Evolutionary conservation across 2,797 vertebrate genomes (phyloP).

Genomic region (Tenualosa thibaudeaui): DNA sequence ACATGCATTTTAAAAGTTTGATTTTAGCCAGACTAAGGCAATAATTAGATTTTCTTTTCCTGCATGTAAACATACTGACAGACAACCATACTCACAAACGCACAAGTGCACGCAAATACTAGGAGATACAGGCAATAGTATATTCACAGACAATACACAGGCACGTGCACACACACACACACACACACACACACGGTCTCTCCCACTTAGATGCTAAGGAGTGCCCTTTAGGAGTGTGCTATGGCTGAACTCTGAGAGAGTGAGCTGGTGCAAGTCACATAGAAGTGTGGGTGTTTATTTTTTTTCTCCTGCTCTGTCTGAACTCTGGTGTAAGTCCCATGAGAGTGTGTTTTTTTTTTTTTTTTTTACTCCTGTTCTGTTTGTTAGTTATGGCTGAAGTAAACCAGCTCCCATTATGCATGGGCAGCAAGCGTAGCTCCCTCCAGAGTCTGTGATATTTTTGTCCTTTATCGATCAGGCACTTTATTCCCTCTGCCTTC

Average conservation of each 20-base stretch:
- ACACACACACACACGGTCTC: background rate
- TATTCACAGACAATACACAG: background rate
- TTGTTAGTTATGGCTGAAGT: background rate
- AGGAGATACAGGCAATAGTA: no score
- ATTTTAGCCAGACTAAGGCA: no score
- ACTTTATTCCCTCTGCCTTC: conserved; percentile 31
- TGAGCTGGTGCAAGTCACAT: background rate
- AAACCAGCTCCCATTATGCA: background rate
- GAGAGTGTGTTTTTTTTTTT: background rate
- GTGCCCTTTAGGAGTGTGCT: background rate
- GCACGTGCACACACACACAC: background rate
- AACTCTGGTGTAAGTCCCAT: background rate
- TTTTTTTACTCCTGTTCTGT: background rate
- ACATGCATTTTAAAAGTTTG: no score
- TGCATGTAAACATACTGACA: background rate
- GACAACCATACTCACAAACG: background rate
- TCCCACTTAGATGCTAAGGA: background rate
- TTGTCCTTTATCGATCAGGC: conserved; percentile 44
- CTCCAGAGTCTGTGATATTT: conserved; percentile 46
- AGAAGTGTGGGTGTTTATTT: background rate
- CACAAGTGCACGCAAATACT: no score
- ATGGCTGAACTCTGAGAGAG: background rate
- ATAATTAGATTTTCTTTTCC: no score
- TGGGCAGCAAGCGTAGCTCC: conserved; percentile 4
- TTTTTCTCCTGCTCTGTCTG: background rate